Percentiles rank a stretch among this genome's conserved stretches.
phyloP scores from a whole-genome alignment of 2,797 vertebrate genomes.

The Myotis pilosus region DNA sequence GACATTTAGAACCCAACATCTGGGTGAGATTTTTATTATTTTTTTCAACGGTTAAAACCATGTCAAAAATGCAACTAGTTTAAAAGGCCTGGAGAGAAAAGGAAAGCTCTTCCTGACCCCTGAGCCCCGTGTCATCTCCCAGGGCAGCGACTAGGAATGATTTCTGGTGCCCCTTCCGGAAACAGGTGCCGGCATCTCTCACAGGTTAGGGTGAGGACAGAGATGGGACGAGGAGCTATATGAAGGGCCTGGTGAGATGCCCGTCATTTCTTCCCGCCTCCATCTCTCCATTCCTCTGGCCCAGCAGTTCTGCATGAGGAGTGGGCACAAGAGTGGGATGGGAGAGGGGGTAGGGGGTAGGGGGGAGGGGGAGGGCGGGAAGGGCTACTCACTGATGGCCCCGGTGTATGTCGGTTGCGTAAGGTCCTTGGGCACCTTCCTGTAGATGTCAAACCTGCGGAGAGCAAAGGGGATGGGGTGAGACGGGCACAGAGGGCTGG shows the following conservation, averaged over 20 bases:
- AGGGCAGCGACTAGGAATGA: neutral
- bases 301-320: neutral
- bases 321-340: fast-evolving
- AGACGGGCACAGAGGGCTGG: constrained; percentile 68
- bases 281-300: neutral
- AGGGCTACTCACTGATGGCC: constrained; percentile 95
- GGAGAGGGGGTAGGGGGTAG: fast-evolving
- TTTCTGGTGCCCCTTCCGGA: neutral
- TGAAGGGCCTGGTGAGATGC: neutral
- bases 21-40: neutral
- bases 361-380: neutral
- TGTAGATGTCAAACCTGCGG: constrained; percentile 98
- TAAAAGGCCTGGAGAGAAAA: neutral
- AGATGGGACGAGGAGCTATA: neutral
- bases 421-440: constrained; percentile 99
- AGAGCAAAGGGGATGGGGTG: constrained; percentile 72
- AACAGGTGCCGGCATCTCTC: neutral
- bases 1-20: neutral
- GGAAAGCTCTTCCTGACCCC: neutral
- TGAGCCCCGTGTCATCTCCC: neutral
- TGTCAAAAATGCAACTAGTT: neutral
- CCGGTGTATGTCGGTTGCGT: constrained; percentile 99
- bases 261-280: neutral
- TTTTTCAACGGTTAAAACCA: neutral
- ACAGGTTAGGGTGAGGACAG: neutral